phyloP scores from a whole-genome alignment of 2,888 invertebrate genomes.

The Diarsia mendica region DNA sequence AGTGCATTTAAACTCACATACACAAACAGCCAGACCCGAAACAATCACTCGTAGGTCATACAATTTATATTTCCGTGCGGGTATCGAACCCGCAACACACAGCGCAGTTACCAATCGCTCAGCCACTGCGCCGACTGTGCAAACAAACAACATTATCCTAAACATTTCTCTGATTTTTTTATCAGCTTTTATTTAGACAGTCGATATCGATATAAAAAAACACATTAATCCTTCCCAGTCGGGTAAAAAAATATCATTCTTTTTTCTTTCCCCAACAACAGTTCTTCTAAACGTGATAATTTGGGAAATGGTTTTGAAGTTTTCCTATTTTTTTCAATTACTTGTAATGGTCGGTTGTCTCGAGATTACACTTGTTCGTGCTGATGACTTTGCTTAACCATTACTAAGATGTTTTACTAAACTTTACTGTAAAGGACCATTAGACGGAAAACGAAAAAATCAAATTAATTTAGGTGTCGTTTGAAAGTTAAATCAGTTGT shows the following conservation, averaged over 20 bases:
- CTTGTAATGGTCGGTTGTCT: conserved; percentile 11
- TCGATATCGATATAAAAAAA: too few relatives aligned
- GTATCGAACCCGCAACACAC: too few relatives aligned
- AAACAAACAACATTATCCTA: too few relatives aligned
- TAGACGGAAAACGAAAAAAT: conserved; percentile 35
- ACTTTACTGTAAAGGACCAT: conserved; percentile 38
- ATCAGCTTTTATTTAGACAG: too few relatives aligned
- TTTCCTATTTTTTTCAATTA: conserved; percentile 24
- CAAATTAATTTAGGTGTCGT: conserved; percentile 36
- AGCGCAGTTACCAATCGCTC: too few relatives aligned
- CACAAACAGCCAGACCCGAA: too few relatives aligned
- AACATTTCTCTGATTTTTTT: too few relatives aligned
- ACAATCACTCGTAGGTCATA: too few relatives aligned
- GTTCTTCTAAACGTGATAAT: conserved; percentile 28
- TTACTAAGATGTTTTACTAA: conserved; percentile 37
- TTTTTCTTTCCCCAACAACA: conserved; percentile 1
- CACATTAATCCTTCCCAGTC: too few relatives aligned
- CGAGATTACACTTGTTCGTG: conserved; percentile 17
- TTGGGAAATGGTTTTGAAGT: conserved; percentile 22
- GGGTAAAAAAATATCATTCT: not conserved
- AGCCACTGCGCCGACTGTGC: too few relatives aligned
- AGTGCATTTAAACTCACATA: too few relatives aligned
- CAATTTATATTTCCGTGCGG: too few relatives aligned
- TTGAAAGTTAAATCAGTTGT: conserved; percentile 43
- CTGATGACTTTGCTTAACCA: conserved; percentile 21